Base-by-base conservation (phyloP, 1,140 invertebrate genomes). In the Monomorium pharaonis region DNA sequence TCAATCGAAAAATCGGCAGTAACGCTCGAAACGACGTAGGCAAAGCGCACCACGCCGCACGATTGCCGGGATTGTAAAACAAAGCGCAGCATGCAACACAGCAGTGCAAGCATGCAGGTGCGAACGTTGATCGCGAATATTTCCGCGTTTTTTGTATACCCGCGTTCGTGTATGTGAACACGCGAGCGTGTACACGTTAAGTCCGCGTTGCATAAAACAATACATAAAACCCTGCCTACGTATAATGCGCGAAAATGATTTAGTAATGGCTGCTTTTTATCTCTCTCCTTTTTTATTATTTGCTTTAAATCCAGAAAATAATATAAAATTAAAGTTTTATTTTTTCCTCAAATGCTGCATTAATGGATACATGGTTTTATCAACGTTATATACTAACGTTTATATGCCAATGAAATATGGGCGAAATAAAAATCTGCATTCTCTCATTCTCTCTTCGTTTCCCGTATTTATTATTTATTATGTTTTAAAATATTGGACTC, bases 41-140 rank as follows among this genome's bases (percentile, higher is more conserved):
- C 74, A 75, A 88, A 85, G 84, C 63, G 70, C 49, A 60, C 51
- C 51, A 75, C 24, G 80, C 0, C 74, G 54, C 33, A 63, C 81
- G 88, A 90, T 90, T 76, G 90, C 84, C 62, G 85, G n/a, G 80
- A 88, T 86, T 86, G 86, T 86, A 89, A 91, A 91, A 89, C 88
- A 86, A 91, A 89, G 84, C 74, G 81, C 77, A 54, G 24, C 60
- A 62, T 60, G 37, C 56, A 78, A 58, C 58, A 21, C 60, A n/a
- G 10, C 42, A 49, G 44, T 63, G 58, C 42, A 58, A 75, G 65
- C 51, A 77, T 77, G 70, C 81, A 84, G 78, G 65, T 81, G 67
- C 21, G 51, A 51, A 33, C 78, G 78, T 33, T 24, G 78, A 58
- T 83, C 49, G 49, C 65, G 65, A 42, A 58, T 83, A 58, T 72